These are phyloP conservation scores for Drosophila buzzatii DNA, from an alignment of 2,888 invertebrate genomes.

Conservation along the genomic window DNA sequence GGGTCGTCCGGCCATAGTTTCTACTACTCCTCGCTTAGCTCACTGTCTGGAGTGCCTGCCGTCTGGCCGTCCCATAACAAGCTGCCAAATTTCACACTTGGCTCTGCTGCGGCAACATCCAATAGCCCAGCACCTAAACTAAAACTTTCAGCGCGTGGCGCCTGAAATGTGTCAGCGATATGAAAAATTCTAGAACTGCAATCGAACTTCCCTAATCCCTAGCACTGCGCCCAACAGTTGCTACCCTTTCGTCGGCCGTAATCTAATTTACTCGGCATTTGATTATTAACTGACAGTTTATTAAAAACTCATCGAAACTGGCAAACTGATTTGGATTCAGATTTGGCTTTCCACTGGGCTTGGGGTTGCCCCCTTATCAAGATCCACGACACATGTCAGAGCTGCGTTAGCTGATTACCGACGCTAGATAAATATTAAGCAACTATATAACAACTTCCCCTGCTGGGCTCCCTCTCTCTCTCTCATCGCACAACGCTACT, in stretches of 20 bases:
- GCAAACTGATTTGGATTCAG: slow-evolving; percentile 53
- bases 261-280: slow-evolving; percentile 61
- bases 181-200: slow-evolving; percentile 23
- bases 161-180: slow-evolving; percentile 43
- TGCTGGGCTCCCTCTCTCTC: neutral
- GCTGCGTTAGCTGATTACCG: slow-evolving; percentile 61
- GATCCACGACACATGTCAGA: slow-evolving; percentile 73
- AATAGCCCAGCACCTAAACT: slow-evolving; percentile 60
- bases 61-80: slow-evolving; percentile 50
- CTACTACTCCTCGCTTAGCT: neutral
- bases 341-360: slow-evolving; percentile 21
- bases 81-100: slow-evolving; percentile 78
- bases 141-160: slow-evolving; percentile 60
- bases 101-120: slow-evolving; percentile 20
- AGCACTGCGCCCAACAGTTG: neutral
- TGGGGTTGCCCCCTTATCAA: slow-evolving; percentile 62
- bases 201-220: slow-evolving; percentile 16
- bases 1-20: slow-evolving; percentile 55
- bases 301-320: slow-evolving; percentile 65
- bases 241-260: slow-evolving; percentile 32
- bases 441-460: slow-evolving; percentile 62
- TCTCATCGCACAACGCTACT: slow-evolving; percentile 2
- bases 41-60: neutral
- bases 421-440: slow-evolving; percentile 70
- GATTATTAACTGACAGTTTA: slow-evolving; percentile 75